Base-by-base conservation (phyloP, 2,888 invertebrate genomes). In the Drosophila algonquin region DNA sequence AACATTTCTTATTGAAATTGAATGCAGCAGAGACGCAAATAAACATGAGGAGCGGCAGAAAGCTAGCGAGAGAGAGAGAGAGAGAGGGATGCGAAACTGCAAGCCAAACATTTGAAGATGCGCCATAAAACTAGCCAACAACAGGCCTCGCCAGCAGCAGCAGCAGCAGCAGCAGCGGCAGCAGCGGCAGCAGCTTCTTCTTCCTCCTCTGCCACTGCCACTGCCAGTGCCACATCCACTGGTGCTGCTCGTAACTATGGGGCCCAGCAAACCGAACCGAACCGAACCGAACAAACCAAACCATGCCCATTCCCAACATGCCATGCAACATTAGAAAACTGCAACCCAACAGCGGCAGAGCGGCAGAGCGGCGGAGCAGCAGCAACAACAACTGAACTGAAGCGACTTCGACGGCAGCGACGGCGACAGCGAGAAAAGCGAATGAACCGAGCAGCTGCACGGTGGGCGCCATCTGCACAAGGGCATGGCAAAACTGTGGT, bases 241-340 rank as follows among this genome's bases (percentile, higher is more conserved):
- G 58, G 18, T 14, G 45, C 56, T 58, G 48, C 58, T 40, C 27
- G 50, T 54, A 46, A 61, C 61, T 54, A 53, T 59, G 30, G 51
- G 50, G 40, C 54, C 54, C 44, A 54, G 24, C 21, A 3, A 21
- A 21, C 3, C 44, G 30, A 59, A 50, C 50, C 50, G 21, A 21
- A 21, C 3, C 44, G 30, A 59, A 50, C 50, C 50, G 21, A 52
- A 59, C 27, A 48, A 61, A 61, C 69, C 73, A 73, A 83, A 83
- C 82, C 82, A 82, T 82, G 82, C 82, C 82, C 82, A 84, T 79
- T 80, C 82, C 73, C 82, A 83, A 83, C 82, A 83, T 77, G 82
- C 82, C 81, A 84, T 72, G 80, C 82, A 84, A 84, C 83, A 83
- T 83, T 83, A 83, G 83, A 83, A 83, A 83, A 83, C 79, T 83